Evolutionary conservation across 1,140 invertebrate species (phyloP), one percentile per base, ranked within the genome.

Genomic region (Lepidostoma basale): DNA sequence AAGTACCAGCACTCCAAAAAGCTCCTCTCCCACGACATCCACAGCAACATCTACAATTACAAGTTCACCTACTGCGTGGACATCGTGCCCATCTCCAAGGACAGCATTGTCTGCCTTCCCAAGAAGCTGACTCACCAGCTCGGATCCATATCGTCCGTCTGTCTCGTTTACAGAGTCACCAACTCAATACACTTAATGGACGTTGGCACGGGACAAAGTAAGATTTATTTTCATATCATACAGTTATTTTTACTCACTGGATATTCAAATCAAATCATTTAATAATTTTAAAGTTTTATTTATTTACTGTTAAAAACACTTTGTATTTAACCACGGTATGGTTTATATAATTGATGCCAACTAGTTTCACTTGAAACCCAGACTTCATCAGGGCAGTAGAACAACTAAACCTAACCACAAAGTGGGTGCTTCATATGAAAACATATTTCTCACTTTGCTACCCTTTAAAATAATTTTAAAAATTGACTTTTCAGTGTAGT

Each of bases 1-100:
- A 90, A 91, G 76, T 92, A 90, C 78, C 88, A 92, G 66, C 90
- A 92, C 74, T 97, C 96, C 0, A 97, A 99, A 79, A 96, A 98
- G 76, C 84, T 99, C 9, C 92, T 99, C 73, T 98, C 97, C 1
- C 97, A 99, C 77, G 98, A 99, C 81, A 93, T 95, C 28, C 94
- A 97, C 78, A 98, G 92, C 77, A 99, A 99, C 77, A 89, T 91
- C 30, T 99, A 94, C 80, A 98, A 98, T 80, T 99, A 98, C 80
- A 99, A 99, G 81, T 93, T 92, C 76, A 90, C 92, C 33, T 94
- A 88, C 80, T 93, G 93, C 72, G 90, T 99, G 62, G 97, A 99
- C 81, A 94, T 99, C 76, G 94, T 97, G 0, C 98, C 98, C 0
- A 79, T 99, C 16, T 99, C 97, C 25, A 98, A 98, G 79, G 94